Evolutionary conservation across 2,888 invertebrate species (phyloP).

Genomic region (Lomographa bimaculata): DNA sequence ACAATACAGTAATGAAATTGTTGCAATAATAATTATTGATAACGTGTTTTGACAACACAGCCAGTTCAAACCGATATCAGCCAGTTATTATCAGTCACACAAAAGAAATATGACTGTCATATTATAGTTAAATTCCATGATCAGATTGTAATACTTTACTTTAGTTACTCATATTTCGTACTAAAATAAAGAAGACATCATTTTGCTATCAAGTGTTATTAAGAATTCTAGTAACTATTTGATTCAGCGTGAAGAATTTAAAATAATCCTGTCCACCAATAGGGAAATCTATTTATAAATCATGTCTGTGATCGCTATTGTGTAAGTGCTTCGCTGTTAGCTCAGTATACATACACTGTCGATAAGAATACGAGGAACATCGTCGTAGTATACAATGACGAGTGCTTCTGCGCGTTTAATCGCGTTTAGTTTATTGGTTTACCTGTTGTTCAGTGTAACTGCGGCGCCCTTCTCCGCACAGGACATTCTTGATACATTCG

Average conservation of each 20-base stretch:
- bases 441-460: constrained; percentile 48
- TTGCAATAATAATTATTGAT: neutral
- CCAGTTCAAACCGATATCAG: constrained; percentile 1
- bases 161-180: too few relatives aligned
- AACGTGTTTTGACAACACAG: constrained; percentile 4
- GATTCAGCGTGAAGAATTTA: too few relatives aligned
- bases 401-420: constrained; percentile 59
- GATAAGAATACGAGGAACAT: constrained; percentile 52
- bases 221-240: constrained; percentile 2
- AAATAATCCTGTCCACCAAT: too few relatives aligned
- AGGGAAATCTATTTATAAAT: constrained; percentile 12
- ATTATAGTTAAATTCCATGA: too few relatives aligned
- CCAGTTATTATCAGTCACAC: neutral
- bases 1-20: too few relatives aligned
- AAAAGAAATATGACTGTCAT: constrained; percentile 5
- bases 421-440: constrained; percentile 54
- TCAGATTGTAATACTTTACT: too few relatives aligned
- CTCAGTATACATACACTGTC: constrained; percentile 38
- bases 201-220: constrained; percentile 2
- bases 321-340: constrained; percentile 34
- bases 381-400: constrained; percentile 64
- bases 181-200: too few relatives aligned
- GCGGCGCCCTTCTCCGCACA: constrained; percentile 49
- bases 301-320: constrained; percentile 35
- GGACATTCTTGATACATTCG: constrained; percentile 58